phyloP scores from a whole-genome alignment of 2,797 vertebrate species.

The Xenopus petersii region DNA sequence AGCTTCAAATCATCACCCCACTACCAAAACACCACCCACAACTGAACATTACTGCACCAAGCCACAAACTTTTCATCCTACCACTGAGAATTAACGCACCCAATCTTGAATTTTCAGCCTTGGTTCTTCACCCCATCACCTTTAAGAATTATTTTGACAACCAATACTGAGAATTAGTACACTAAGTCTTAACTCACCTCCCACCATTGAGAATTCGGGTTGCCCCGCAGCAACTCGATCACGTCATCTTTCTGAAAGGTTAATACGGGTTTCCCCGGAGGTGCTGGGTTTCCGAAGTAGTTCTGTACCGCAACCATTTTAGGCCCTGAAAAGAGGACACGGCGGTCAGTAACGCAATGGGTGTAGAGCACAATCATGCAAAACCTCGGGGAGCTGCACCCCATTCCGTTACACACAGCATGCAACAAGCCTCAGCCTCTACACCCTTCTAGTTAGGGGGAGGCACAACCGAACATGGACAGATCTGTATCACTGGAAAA shows the following conservation, averaged over 20 bases:
- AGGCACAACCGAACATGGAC: background rate
- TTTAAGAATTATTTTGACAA: too few relatives aligned
- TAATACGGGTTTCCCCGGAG: slow-evolving; percentile 79
- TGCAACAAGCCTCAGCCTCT: background rate
- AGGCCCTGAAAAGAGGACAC: slow-evolving; percentile 71
- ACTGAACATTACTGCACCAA: too few relatives aligned
- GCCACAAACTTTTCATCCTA: too few relatives aligned
- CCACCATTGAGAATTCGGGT: slow-evolving; percentile 91
- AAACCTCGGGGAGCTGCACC: too few relatives aligned
- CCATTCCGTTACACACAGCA: background rate
- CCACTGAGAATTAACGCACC: too few relatives aligned
- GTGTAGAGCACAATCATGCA: too few relatives aligned
- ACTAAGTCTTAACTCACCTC: slow-evolving; percentile 71
- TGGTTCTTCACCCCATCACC: too few relatives aligned
- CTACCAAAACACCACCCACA: too few relatives aligned
- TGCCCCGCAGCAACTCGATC: slow-evolving; percentile 89
- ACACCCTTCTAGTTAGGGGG: too few relatives aligned
- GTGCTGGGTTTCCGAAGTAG: slow-evolving; percentile 85
- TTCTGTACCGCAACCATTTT: slow-evolving; percentile 94
- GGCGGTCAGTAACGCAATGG: background rate
- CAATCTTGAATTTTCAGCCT: too few relatives aligned
- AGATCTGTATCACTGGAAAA: background rate
- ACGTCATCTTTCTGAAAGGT: slow-evolving; percentile 88
- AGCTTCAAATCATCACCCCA: too few relatives aligned
- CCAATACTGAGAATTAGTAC: too few relatives aligned